phyloP scores from a whole-genome alignment of 2,888 invertebrate species.

The Clitarchus hookeri region DNA sequence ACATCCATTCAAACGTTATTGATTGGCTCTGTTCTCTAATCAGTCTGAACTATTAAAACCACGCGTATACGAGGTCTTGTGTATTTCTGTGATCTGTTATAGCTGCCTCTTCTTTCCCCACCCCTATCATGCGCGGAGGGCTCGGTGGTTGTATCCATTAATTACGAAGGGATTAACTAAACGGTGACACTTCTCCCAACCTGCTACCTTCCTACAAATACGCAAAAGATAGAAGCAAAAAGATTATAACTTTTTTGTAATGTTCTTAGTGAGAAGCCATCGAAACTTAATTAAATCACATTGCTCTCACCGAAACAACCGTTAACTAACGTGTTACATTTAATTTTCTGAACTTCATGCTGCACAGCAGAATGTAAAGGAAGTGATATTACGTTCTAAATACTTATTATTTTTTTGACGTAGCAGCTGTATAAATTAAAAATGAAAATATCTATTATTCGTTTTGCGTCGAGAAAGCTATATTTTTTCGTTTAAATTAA shows the following conservation, averaged over 20 bases:
- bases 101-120: not conserved
- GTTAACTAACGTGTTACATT: too few species aligned
- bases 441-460: too few species aligned
- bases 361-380: too few species aligned
- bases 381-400: too few species aligned
- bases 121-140: not conserved
- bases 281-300: too few species aligned
- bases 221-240: not conserved
- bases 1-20: conserved; percentile 20
- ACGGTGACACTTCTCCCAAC: not conserved
- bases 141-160: conserved; percentile 20
- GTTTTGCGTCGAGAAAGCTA: too few species aligned
- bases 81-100: conserved; percentile 1
- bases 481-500: too few species aligned
- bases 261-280: too few species aligned
- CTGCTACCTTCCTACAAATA: not conserved
- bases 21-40: conserved; percentile 12
- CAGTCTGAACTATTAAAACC: conserved; percentile 20
- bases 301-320: too few species aligned
- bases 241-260: not conserved
- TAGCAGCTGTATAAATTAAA: too few species aligned
- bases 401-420: too few species aligned
- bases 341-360: too few species aligned
- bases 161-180: conserved; percentile 23
- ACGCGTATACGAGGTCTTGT: not conserved